Evolutionary conservation across 2,888 invertebrate species (phyloP), one percentile per base, ranked within the genome.

Genomic region (Microctonus brassicae): DNA sequence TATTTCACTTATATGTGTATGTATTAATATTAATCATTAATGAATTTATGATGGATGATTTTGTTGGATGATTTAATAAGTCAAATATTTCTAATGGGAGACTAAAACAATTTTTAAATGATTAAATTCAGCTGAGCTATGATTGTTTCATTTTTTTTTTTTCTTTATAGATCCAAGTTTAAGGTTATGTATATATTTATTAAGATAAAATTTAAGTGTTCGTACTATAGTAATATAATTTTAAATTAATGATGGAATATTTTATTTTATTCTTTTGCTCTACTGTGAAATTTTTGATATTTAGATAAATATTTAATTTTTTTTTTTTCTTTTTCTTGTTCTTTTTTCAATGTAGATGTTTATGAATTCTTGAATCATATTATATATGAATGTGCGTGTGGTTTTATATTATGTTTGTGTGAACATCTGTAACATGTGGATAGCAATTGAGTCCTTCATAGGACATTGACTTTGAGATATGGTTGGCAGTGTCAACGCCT

Each of bases 381-480:
- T 60, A 22, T 47, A 7, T 20, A 13, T 24, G 20, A 29, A 33
- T 52, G 29, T 63, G n/a, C 36, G 36, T 61, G 33, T 62, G 20
- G 34, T 33, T 24, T 58, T 17, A 53, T n/a, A 22, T n/a, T 24
- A 47, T 67, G 53, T 70, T 61, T 66, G 69, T 55, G 55, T 17
- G 17, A 47, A 17, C 47, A 47, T 47, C 47, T 69, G 68, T 64
- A 63, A 63, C 47, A 57, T 57, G 65, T 75, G 77, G 78, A 76
- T 76, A 74, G 77, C 75, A 78, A 79, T 76, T 73, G 80, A 84
- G 83, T 84, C 82, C 85, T 87, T 85, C 86, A 83, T 84, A 87
- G 87, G 87, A 86, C 87, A 87, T 87, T 87, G 87, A 87, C 87
- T 87, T 87, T 87, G 86, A 86, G 86, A 86, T 87, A 87, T 84